A percentile compares a stretch with the other conserved stretches of the same genome.
phyloP scores from a whole-genome alignment of 2,797 vertebrate species.

The Pampus argenteus region DNA sequence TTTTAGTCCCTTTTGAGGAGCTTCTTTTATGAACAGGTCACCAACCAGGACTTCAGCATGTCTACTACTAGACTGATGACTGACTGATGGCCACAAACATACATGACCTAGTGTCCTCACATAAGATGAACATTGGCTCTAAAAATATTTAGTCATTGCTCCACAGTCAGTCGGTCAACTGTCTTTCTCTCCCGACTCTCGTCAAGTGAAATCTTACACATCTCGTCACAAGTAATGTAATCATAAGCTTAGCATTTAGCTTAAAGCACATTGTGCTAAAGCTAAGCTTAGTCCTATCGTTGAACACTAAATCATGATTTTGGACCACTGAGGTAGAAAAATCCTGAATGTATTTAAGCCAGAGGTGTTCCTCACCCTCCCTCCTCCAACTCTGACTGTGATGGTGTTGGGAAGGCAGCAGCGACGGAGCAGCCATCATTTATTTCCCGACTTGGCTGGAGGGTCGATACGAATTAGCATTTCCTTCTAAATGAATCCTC shows the following conservation, averaged over 20 bases:
- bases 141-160: neutral
- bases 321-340: slow-evolving; percentile 42
- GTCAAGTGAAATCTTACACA: no score
- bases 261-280: no score
- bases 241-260: no score
- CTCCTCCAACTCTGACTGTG: slow-evolving; percentile 11
- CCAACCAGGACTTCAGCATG: neutral
- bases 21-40: slow-evolving; percentile 1
- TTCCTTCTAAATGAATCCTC: slow-evolving; percentile 58
- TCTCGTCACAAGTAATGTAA: no score
- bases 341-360: slow-evolving; percentile 58
- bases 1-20: slow-evolving; percentile 26
- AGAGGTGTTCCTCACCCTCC: slow-evolving; percentile 31
- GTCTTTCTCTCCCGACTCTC: no score
- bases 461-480: slow-evolving; percentile 73
- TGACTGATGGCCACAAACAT: neutral
- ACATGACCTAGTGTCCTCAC: no score
- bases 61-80: neutral
- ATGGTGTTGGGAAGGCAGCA: slow-evolving; percentile 41
- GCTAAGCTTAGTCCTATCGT: neutral
- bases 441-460: slow-evolving; percentile 60
- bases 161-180: no score
- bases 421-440: slow-evolving; percentile 46
- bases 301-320: slow-evolving; percentile 21
- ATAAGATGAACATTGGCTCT: neutral